Conservation (phyloP, 2,113 vertebrate genomes). For the Odontophorus gujanensis region DNA sequence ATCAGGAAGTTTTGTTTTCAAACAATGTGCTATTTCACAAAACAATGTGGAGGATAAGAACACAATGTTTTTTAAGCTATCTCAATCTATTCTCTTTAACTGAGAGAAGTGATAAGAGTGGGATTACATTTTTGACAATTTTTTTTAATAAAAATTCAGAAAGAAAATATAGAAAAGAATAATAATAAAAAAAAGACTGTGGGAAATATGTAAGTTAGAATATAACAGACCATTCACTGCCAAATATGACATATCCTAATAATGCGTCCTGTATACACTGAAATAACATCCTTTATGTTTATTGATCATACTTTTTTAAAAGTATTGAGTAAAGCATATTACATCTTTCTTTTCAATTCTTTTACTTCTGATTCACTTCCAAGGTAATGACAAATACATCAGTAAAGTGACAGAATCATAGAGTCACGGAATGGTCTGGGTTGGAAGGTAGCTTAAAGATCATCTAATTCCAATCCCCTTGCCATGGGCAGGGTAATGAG, state of each 20-base stretch:
- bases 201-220: not conserved
- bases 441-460: not conserved
- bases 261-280: not conserved
- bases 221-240: not conserved
- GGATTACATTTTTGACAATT: accelerated
- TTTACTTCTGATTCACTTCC: not conserved
- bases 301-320: not conserved
- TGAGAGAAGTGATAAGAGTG: not conserved
- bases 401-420: not conserved
- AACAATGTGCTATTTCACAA: not conserved
- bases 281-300: not conserved
- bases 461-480: not conserved
- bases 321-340: not conserved
- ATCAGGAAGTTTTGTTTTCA: not conserved
- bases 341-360: not conserved
- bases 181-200: not conserved
- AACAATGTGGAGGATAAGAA: not conserved
- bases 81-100: not conserved
- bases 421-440: not conserved
- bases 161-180: not conserved
- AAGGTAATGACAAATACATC: not conserved
- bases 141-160: not conserved
- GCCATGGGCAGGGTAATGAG: not conserved
- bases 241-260: not conserved
- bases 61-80: not conserved